Conservation (phyloP, 2,113 vertebrate genomes). For the Eidolon helvum region DNA sequence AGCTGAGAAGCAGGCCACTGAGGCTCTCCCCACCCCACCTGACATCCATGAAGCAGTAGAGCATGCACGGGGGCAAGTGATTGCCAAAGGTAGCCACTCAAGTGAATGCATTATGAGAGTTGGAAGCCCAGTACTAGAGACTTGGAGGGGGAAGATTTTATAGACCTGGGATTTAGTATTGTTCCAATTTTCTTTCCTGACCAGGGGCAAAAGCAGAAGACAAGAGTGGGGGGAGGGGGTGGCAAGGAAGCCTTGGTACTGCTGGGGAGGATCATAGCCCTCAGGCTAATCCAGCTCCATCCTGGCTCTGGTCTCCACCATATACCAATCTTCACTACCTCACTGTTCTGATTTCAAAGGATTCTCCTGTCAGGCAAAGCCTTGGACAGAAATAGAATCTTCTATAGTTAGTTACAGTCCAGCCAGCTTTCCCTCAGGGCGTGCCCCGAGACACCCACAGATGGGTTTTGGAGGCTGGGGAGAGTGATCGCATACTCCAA, state of each 20-base stretch:
- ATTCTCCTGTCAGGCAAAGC: conserved; percentile 46
- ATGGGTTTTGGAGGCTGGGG: not conserved
- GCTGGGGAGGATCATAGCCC: not conserved
- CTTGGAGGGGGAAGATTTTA: not conserved
- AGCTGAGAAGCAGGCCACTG: not conserved
- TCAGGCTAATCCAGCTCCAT: not conserved
- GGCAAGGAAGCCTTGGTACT: not conserved
- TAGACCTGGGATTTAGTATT: not conserved
- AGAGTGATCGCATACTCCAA: not conserved
- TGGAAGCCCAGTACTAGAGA: not conserved
- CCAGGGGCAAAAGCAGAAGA: not conserved
- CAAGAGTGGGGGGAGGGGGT: not conserved
- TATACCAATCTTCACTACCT: conserved; percentile 31
- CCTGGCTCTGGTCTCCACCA: not conserved
- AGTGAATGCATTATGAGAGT: not conserved
- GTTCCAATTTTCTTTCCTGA: not conserved
- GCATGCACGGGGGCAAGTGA: not conserved
- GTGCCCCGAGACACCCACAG: not conserved
- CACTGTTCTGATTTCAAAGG: conserved; percentile 61
- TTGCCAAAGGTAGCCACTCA: not conserved
- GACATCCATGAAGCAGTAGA: not conserved
- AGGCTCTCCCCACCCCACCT: conserved; percentile 43
- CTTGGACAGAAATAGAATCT: conserved; percentile 62
- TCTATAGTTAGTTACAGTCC: conserved; percentile 61
- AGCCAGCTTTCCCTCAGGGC: conserved; percentile 45